phyloP scores from a whole-genome alignment of 2,113 vertebrate genomes.

The Chrysochloris asiatica region DNA sequence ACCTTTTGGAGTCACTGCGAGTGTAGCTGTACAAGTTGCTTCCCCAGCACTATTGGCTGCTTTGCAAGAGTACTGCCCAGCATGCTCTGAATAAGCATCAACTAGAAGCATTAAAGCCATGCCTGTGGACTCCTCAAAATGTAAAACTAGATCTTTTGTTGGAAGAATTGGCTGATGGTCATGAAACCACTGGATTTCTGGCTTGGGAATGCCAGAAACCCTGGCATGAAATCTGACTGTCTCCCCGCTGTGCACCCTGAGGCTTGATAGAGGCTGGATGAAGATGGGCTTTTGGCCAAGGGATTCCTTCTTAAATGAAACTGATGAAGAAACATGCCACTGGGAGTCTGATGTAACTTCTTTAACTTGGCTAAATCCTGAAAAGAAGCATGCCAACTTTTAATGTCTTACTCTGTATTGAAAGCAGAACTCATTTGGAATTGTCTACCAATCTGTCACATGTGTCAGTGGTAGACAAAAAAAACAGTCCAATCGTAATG shows the following conservation, averaged over 20 bases:
- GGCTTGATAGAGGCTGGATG: slow-evolving; percentile 92
- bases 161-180: slow-evolving; percentile 89
- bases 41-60: slow-evolving; percentile 91
- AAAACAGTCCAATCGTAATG: background rate
- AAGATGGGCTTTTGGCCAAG: slow-evolving; percentile 92
- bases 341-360: slow-evolving; percentile 86
- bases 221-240: slow-evolving; percentile 93
- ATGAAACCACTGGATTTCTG: slow-evolving; percentile 94
- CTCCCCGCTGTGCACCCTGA: slow-evolving; percentile 89
- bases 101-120: slow-evolving; percentile 94
- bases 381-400: slow-evolving; percentile 93
- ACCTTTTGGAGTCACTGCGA: slow-evolving; percentile 89
- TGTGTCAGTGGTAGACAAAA: background rate
- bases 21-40: slow-evolving; percentile 87
- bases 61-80: slow-evolving; percentile 93
- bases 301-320: slow-evolving; percentile 90
- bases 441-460: background rate
- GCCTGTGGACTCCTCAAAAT: slow-evolving; percentile 93
- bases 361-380: slow-evolving; percentile 90
- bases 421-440: slow-evolving; percentile 49
- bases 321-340: slow-evolving; percentile 86
- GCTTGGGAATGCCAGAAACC: slow-evolving; percentile 90
- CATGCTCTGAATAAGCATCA: slow-evolving; percentile 93
- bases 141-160: slow-evolving; percentile 92
- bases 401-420: slow-evolving; percentile 82